phyloP scores from a whole-genome alignment of 2,797 vertebrate species.

The Decapterus maruadsi region DNA sequence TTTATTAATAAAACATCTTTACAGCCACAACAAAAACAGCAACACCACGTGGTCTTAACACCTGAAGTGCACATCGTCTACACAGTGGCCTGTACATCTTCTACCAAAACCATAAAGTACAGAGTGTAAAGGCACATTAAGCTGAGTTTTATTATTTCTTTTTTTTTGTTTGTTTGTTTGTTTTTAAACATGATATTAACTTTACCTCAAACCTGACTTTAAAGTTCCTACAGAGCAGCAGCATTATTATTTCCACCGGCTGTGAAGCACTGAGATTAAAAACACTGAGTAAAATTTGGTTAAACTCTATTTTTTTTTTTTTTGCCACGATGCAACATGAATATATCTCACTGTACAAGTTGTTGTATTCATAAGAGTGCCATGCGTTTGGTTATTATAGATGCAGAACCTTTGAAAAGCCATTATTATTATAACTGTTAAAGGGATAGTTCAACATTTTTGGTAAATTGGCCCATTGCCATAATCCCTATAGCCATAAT shows the following conservation, averaged over 20 bases:
- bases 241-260: constrained; percentile 28
- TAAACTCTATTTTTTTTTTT: constrained; percentile 17
- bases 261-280: constrained; percentile 54
- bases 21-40: constrained; percentile 56
- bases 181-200: constrained; percentile 32
- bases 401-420: constrained; percentile 34
- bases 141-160: constrained; percentile 46
- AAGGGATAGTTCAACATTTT: no score
- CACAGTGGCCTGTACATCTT: constrained; percentile 39
- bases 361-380: constrained; percentile 52
- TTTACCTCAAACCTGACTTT: constrained; percentile 41
- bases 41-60: constrained; percentile 60
- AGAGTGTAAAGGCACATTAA: constrained; percentile 76
- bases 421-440: constrained; percentile 23
- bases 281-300: constrained; percentile 66
- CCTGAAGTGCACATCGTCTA: constrained; percentile 54
- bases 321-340: constrained; percentile 61
- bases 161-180: not conserved
- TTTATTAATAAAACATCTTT: constrained; percentile 21
- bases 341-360: constrained; percentile 38
- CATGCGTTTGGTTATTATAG: constrained; percentile 59
- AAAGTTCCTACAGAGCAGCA: constrained; percentile 59
- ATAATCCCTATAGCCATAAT: no score
- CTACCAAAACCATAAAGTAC: constrained; percentile 49
- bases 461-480: no score